Evolutionary conservation across 2,888 invertebrate species (phyloP).

Genomic region (Anthoptus insignis): DNA sequence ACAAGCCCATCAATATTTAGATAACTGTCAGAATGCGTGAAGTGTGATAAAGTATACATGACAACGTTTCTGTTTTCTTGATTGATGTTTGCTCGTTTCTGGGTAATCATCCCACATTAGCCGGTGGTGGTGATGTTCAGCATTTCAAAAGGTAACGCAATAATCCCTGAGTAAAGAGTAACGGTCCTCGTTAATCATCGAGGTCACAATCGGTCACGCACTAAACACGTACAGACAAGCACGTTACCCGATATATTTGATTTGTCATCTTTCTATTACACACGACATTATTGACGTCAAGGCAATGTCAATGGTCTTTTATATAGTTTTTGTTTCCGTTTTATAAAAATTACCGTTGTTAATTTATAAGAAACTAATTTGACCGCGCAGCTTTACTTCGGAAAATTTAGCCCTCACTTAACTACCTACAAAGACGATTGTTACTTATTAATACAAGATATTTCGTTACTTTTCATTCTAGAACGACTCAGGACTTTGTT

Average conservation of each 20-base stretch:
- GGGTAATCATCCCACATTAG: conserved; percentile 62
- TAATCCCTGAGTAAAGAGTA: conserved; percentile 77
- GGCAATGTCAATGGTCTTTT: conserved; percentile 5
- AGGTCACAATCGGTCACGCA: conserved; percentile 78
- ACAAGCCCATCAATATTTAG: not conserved
- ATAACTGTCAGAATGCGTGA: not conserved
- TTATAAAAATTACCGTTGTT: no score
- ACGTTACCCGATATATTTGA: conserved; percentile 68
- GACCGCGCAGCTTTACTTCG: no score
- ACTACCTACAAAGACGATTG: not conserved
- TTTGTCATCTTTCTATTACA: conserved; percentile 66
- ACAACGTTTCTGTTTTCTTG: conserved; percentile 16
- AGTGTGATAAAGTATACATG: not conserved
- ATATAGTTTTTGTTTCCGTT: not conserved
- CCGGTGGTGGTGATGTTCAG: conserved; percentile 56
- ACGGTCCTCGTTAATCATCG: conserved; percentile 84
- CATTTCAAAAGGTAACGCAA: conserved; percentile 78
- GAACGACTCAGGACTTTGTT: no score
- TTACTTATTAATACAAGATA: no score
- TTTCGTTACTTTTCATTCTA: no score
- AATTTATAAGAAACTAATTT: no score
- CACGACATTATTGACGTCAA: conserved; percentile 25
- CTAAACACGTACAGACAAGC: conserved; percentile 63
- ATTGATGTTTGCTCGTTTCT: conserved; percentile 51
- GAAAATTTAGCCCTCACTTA: no score